phyloP scores from a whole-genome alignment of 2,113 vertebrate genomes.

The Rhabdomys dilectus region DNA sequence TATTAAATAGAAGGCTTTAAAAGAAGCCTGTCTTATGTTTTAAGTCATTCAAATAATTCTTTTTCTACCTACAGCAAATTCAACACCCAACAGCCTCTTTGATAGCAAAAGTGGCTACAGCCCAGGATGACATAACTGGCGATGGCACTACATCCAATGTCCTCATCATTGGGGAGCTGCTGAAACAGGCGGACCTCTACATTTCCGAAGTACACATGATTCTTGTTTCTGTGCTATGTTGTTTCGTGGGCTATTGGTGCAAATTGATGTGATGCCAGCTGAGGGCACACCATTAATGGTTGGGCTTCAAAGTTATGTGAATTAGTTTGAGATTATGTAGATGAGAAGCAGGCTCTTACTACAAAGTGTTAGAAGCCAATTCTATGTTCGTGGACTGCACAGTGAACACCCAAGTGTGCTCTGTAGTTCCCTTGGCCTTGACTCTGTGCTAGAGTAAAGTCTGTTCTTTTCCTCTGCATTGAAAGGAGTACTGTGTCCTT shows the following conservation, averaged over 20 bases:
- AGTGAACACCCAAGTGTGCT: conserved; percentile 89
- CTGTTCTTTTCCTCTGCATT: conserved; percentile 91
- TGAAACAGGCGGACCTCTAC: conserved; percentile 98
- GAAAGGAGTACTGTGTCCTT: conserved; percentile 85
- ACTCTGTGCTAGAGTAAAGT: conserved; percentile 87
- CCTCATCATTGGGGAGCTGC: conserved; percentile 97
- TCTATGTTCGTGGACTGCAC: conserved; percentile 77
- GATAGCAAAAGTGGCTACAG: conserved; percentile 98
- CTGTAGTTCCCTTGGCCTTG: conserved; percentile 87
- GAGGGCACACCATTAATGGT: not conserved
- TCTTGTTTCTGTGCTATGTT: not conserved
- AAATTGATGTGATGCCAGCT: not conserved
- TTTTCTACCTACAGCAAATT: conserved; percentile 93
- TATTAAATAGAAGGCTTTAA: not conserved
- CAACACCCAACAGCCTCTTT: conserved; percentile 98
- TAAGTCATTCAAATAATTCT: not conserved
- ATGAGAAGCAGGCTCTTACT: not conserved
- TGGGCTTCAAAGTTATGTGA: conserved; percentile 3
- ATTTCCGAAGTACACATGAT: conserved; percentile 93
- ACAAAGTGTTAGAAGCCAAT: no score
- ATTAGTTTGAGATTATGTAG: not conserved
- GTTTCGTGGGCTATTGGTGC: not conserved
- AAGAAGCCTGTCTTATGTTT: not conserved
- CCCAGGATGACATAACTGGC: conserved; percentile 98
- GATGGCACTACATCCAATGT: conserved; percentile 99